Base-by-base conservation (phyloP, 2,888 invertebrate species). In the Heteromurus nitidus region DNA sequence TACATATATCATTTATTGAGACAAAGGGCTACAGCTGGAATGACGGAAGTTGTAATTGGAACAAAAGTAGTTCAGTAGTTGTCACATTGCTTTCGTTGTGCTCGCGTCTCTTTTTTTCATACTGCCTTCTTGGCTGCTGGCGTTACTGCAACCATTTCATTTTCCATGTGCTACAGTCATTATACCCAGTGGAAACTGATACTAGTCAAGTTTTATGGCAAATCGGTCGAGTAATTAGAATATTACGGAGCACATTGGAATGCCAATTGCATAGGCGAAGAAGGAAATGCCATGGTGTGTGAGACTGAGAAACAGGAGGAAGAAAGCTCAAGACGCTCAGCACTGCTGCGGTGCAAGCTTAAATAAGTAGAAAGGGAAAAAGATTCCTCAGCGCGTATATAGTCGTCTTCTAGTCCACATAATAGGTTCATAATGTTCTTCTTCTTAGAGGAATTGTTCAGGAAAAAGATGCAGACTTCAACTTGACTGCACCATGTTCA, bases 211-310 rank as follows among this genome's bases (percentile, higher is more conserved):
- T 64, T 74, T 74, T 74, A 74, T 74, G 74, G 74, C 64, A 74
- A 74, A 74, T 74, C 74, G 50, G 62, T 74, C 74, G 74, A 74
- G 74, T 74, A 74, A 74, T 74, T 74, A 74, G 74, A 74, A 74
- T 64, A 74, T 64, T 64, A 64, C 30, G 64, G 62, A 74, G 64
- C 53, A 28, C 72, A 44, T 74, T 74, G 62, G 74, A 62, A 74
- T 74, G 64, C 64, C 74, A 64, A 74, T 74, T 74, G 74, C 64
- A 74, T 24, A 47, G 20, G 62, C 69, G 31, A 55, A 30, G 60
- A 44, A 20, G 50, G 64, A 64, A 60, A 70, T 70, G 70, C 24
- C 58, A 70, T 30, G 20, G 22, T 58, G 24, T 20, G 31, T 55
- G 36, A 42, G 36, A 47, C 16, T 13, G 74, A 31, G 50, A 64